Percentiles rank a stretch among this genome's conserved stretches.
These are phyloP conservation scores for Panurus biarmicus DNA, from an alignment of 2,113 vertebrate species.

Conservation along the genomic window DNA sequence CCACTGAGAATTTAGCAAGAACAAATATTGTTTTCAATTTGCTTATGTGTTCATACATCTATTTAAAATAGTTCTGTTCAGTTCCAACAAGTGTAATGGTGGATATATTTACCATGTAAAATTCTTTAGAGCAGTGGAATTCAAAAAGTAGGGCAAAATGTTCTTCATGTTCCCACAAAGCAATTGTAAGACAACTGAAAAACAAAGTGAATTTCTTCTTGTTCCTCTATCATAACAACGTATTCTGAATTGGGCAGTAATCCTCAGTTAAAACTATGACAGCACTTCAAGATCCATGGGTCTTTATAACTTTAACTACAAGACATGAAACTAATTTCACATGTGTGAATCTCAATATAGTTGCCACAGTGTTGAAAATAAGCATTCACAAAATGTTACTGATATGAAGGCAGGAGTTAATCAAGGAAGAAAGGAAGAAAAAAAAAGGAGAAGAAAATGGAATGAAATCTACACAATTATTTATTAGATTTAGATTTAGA, in stretches of 20 bases:
- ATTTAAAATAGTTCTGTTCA: background rate
- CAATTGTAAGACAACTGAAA: background rate
- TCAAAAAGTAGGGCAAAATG: background rate
- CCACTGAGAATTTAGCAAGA: background rate
- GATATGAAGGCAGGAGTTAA: background rate
- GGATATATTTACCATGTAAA: background rate
- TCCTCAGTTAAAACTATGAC: background rate
- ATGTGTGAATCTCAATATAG: background rate
- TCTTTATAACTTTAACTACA: background rate
- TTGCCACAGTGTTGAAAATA: background rate
- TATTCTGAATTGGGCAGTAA: background rate
- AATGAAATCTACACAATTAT: background rate
- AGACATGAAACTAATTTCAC: background rate
- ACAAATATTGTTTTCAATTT: background rate
- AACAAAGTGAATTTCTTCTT: background rate
- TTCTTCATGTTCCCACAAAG: background rate
- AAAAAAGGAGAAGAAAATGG: fast-evolving
- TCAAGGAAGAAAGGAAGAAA: background rate
- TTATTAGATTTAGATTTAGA: background rate
- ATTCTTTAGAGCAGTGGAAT: background rate
- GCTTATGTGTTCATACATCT: background rate
- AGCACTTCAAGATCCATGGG: background rate
- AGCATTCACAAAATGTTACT: background rate
- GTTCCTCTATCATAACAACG: background rate
- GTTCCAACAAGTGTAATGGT: background rate